Conservation (phyloP, 2,888 invertebrate species). For the Cancer borealis region DNA sequence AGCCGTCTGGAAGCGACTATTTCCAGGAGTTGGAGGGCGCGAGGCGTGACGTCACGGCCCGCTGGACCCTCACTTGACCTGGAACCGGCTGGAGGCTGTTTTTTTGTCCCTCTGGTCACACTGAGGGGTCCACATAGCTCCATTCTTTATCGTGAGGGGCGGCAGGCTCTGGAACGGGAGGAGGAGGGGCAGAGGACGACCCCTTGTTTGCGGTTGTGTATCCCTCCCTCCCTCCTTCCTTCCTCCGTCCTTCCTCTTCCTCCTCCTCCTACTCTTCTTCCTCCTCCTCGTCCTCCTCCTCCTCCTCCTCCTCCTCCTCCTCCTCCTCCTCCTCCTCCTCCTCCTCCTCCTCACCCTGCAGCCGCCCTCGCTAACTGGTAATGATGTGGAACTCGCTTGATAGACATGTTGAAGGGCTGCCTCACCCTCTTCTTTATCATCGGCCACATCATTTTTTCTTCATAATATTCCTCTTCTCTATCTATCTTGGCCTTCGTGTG, state of each 20-base stretch:
- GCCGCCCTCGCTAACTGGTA: constrained; percentile 54
- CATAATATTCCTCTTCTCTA: not conserved
- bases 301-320: not conserved
- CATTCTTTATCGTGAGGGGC: constrained; percentile 52
- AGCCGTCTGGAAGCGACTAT: constrained; percentile 61
- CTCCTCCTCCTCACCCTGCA: not conserved
- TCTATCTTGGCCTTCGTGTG: not conserved
- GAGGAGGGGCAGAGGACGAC: not conserved
- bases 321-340: not conserved
- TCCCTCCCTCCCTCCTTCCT: not conserved
- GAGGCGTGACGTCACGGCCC: constrained; percentile 69
- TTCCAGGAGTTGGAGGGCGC: constrained; percentile 60
- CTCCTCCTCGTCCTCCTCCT: not conserved
- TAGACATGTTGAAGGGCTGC: constrained; percentile 49
- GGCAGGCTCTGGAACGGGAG: constrained; percentile 50
- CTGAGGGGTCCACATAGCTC: constrained; percentile 52
- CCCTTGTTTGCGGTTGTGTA: constrained; percentile 58
- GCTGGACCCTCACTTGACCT: constrained; percentile 68
- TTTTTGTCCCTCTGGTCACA: constrained; percentile 64
- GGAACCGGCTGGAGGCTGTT: constrained; percentile 52
- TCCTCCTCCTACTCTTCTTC: not conserved
- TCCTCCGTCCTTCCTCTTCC: not conserved
- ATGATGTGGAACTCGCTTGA: constrained; percentile 65
- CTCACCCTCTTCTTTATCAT: constrained; percentile 45
- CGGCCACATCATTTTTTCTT: constrained; percentile 22